phyloP scores from a whole-genome alignment of 2,113 vertebrate genomes.

The Rhinichthys klamathensis region DNA sequence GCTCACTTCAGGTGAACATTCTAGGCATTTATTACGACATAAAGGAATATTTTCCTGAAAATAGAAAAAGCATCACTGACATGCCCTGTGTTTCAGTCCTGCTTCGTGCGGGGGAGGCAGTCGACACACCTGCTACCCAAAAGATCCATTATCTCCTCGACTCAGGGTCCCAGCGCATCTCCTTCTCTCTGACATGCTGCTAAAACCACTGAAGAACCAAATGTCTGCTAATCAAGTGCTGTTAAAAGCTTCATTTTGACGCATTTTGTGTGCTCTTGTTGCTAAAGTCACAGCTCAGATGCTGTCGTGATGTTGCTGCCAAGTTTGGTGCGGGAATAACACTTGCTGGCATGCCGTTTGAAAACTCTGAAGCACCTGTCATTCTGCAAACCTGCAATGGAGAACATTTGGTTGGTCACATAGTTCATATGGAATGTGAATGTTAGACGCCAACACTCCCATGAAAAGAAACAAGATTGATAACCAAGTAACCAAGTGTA shows the following conservation, averaged over 20 bases:
- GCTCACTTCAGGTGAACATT: neutral
- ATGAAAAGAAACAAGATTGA: slow-evolving; percentile 48
- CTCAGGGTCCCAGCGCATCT: slow-evolving; percentile 44
- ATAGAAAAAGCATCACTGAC: neutral
- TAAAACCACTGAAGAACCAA: slow-evolving; percentile 54
- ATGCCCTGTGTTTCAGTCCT: neutral
- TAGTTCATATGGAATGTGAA: slow-evolving; percentile 68
- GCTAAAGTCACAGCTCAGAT: slow-evolving; percentile 73
- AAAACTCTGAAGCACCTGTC: slow-evolving; percentile 77
- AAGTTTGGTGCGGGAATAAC: slow-evolving; percentile 73
- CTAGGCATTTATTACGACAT: neutral
- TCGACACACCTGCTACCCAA: slow-evolving; percentile 51
- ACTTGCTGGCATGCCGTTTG: slow-evolving; percentile 76
- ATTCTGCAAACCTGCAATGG: slow-evolving; percentile 76
- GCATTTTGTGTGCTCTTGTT: slow-evolving; percentile 60
- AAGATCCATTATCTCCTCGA: slow-evolving; percentile 34
- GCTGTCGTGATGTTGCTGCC: slow-evolving; percentile 69
- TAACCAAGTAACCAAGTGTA: slow-evolving; percentile 23
- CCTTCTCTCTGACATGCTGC: slow-evolving; percentile 34
- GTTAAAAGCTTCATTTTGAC: slow-evolving; percentile 49
- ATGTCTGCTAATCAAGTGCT: slow-evolving; percentile 55
- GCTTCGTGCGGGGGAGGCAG: slow-evolving; percentile 16
- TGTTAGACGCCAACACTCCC: slow-evolving; percentile 60
- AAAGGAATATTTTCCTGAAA: neutral
- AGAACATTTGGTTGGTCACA: slow-evolving; percentile 77